Base-by-base conservation (phyloP, 2,797 vertebrate species). In the Rhynchotus rufescens region DNA sequence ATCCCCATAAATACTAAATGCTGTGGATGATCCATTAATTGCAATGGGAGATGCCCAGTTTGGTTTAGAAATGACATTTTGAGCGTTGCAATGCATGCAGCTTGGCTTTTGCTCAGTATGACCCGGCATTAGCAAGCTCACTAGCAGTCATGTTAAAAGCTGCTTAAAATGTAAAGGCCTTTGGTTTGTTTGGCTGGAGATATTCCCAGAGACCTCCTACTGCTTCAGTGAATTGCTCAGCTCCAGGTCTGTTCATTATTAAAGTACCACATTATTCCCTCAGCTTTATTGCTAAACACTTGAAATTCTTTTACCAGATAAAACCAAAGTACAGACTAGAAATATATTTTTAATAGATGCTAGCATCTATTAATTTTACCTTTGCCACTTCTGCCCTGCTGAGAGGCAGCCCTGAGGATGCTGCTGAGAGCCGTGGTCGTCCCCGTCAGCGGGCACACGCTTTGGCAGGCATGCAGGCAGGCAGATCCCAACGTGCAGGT, bases 391-490 rank as follows among this genome's bases (percentile, higher is more conserved):
- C 45, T 78, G 66, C 52, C 52, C 61, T 88, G 45, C 79, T 82
- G 73, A 26, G 28, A 22, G 54, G 79, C 81, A 59, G 73, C 0
- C 0, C 8, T 20, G 47, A 45, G n/a, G 79, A 72, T 57, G 62
- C 82, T 83, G 76, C 66, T 13, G 71, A n/a, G 75, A 19, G 30
- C 75, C 34, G 8, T 0, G 1, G 71, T 34, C 0, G 0, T 3
- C 26, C 61, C 76, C 72, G 1, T 68, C 68, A 34, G 60, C 11
- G 20, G 1, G 1, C 5, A 5, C 21, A 15, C 5, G 26, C 59
- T 2, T 1, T 30, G 81, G 84, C 81, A 86, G 60, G 32, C 15
- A 0, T 25, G 57, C 44, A 64, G 44, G 40, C 52, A 66, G 28
- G 1, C 12, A 4, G 15, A 1, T 34, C 69, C 62, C 74, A 34